Evolutionary conservation across 2,113 vertebrate species (phyloP).

Genomic region (Zosterops lateralis): DNA sequence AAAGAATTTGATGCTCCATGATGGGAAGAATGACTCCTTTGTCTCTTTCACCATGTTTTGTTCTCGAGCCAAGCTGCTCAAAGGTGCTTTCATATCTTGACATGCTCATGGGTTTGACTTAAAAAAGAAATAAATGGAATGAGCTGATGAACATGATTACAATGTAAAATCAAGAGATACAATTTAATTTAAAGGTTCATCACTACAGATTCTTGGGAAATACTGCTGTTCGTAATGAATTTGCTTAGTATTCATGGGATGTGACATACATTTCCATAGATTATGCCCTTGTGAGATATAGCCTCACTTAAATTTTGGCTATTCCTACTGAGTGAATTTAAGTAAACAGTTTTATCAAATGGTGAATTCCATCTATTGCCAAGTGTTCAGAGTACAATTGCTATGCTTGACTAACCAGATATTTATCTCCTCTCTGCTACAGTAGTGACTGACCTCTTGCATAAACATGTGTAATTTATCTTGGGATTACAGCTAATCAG

Average conservation of each 20-base stretch:
- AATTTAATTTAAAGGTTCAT: conserved; percentile 24
- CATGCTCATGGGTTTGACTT: neutral
- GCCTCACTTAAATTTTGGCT: conserved; percentile 5
- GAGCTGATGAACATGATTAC: neutral
- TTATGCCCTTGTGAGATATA: conserved; percentile 11
- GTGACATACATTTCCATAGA: conserved; percentile 8
- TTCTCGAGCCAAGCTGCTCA: neutral
- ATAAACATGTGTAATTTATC: conserved; percentile 23
- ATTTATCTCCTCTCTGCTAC: neutral
- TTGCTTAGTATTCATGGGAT: conserved; percentile 18
- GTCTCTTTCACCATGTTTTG: neutral
- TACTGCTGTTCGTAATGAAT: neutral
- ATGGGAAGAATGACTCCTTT: neutral
- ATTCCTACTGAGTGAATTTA: neutral
- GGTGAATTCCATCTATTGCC: neutral
- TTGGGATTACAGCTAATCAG: neutral
- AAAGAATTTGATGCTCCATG: neutral
- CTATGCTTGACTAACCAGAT: conserved; percentile 10
- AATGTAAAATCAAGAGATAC: neutral
- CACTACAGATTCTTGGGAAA: conserved; percentile 6
- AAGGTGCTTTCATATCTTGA: neutral
- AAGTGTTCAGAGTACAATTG: neutral
- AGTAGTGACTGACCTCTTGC: neutral
- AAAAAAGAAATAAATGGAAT: neutral
- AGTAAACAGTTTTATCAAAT: conserved; percentile 34